These are phyloP conservation scores for Phalangium opilio DNA, from an alignment of 2,888 invertebrate genomes.

Conservation along the genomic window DNA sequence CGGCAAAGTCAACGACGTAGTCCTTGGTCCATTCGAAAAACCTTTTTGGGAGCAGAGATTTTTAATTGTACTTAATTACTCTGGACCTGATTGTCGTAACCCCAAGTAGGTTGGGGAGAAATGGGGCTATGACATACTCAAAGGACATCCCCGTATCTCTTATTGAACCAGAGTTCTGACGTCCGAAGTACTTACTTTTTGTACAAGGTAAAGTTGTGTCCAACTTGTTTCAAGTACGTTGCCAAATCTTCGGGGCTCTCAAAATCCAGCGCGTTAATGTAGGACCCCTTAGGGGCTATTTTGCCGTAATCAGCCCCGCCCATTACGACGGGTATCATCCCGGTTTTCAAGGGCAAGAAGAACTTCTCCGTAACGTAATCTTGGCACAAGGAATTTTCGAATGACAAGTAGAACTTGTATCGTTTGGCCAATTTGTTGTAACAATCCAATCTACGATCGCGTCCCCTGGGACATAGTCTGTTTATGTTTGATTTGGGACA, in stretches of 20 bases:
- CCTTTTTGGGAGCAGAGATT: too few relatives aligned
- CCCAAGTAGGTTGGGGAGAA: too few relatives aligned
- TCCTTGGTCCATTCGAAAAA: too few relatives aligned
- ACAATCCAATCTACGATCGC: neutral
- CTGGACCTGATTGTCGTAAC: too few relatives aligned
- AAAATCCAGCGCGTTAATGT: constrained; percentile 13
- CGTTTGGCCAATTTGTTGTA: constrained; percentile 9
- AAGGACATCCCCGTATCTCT: too few relatives aligned
- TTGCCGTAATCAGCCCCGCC: constrained; percentile 15
- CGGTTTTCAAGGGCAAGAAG: constrained; percentile 25
- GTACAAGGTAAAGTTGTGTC: constrained; percentile 3
- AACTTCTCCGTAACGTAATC: constrained; percentile 32
- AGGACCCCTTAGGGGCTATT: constrained; percentile 15
- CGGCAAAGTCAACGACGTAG: too few relatives aligned
- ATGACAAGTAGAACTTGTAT: constrained; percentile 17
- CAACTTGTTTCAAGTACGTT: constrained; percentile 6
- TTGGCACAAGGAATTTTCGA: constrained; percentile 20
- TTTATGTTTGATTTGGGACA: constrained; percentile 9
- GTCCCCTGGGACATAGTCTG: constrained; percentile 2
- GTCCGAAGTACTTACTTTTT: constrained; percentile 2
- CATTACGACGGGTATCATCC: constrained; percentile 18
- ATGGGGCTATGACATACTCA: too few relatives aligned
- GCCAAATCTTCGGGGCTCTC: constrained; percentile 12
- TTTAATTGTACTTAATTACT: too few relatives aligned
- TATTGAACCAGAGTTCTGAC: too few relatives aligned